phyloP scores from a whole-genome alignment of 2,797 vertebrate species.

The Sternotherus odoratus region DNA sequence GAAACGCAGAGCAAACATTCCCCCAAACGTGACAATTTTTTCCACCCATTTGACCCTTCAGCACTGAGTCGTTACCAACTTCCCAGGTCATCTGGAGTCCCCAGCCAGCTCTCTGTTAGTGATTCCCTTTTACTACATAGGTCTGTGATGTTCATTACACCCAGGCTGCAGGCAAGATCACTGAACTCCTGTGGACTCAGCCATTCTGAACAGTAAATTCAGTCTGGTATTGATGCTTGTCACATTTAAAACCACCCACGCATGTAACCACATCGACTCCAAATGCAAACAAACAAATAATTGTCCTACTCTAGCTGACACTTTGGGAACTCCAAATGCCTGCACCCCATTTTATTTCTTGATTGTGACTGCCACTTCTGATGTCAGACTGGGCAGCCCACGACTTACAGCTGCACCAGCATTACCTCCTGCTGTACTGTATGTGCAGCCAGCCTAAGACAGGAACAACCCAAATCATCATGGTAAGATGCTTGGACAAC shows the following conservation, averaged over 20 bases:
- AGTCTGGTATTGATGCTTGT: background rate
- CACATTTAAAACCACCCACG: slow-evolving; percentile 24
- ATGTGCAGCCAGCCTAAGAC: background rate
- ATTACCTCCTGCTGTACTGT: background rate
- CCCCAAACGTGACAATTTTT: background rate
- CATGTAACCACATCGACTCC: slow-evolving; percentile 40
- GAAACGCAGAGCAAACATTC: background rate
- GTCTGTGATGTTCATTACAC: fast-evolving
- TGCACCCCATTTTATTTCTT: background rate
- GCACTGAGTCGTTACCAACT: background rate
- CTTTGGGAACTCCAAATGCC: background rate
- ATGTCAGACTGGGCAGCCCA: background rate
- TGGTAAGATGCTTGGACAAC: fast-evolving
- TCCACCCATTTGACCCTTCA: background rate
- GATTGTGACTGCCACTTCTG: background rate
- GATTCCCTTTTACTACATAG: background rate
- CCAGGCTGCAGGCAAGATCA: background rate
- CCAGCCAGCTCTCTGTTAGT: background rate
- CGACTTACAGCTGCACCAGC: fast-evolving
- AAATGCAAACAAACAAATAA: slow-evolving; percentile 38
- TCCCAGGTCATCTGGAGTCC: background rate
- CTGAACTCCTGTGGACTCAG: background rate
- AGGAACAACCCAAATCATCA: fast-evolving
- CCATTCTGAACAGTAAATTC: fast-evolving
- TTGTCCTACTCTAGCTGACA: background rate